Evolutionary conservation across 2,797 vertebrate genomes (phyloP).

Genomic region (Pitangus sulphuratus): DNA sequence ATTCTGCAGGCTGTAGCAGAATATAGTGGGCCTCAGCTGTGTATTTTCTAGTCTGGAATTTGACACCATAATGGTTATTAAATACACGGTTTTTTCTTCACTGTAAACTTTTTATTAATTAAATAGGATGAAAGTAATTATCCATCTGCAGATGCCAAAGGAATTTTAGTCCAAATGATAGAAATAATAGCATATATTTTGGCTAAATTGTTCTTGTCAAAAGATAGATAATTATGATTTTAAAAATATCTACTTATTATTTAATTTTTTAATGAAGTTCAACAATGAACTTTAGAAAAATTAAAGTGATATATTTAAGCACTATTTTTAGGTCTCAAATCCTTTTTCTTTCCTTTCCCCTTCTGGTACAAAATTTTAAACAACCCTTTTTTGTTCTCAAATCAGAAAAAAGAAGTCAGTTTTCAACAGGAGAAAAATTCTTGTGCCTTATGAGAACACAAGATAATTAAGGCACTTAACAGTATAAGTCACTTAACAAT

Average conservation of each 20-base stretch:
- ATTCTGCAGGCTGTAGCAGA: neutral
- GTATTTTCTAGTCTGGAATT: neutral
- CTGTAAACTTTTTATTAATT: neutral
- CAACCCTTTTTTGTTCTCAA: neutral
- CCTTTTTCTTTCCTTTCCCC: neutral
- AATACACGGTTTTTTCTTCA: neutral
- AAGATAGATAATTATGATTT: neutral
- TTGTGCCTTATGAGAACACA: neutral
- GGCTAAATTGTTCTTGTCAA: neutral
- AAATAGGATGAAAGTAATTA: neutral
- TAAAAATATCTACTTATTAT: neutral
- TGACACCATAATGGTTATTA: neutral
- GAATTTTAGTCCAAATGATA: neutral
- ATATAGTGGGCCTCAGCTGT: neutral
- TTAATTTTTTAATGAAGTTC: neutral
- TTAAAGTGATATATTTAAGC: neutral
- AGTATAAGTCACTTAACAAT: neutral
- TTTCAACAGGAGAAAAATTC: neutral
- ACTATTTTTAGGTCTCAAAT: neutral
- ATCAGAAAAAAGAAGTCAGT: neutral
- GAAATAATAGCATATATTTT: neutral
- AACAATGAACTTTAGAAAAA: neutral
- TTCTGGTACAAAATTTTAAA: neutral
- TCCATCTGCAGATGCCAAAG: neutral
- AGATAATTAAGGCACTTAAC: neutral